Conservation (phyloP, 2,113 vertebrate species). For the Struthio camelus region DNA sequence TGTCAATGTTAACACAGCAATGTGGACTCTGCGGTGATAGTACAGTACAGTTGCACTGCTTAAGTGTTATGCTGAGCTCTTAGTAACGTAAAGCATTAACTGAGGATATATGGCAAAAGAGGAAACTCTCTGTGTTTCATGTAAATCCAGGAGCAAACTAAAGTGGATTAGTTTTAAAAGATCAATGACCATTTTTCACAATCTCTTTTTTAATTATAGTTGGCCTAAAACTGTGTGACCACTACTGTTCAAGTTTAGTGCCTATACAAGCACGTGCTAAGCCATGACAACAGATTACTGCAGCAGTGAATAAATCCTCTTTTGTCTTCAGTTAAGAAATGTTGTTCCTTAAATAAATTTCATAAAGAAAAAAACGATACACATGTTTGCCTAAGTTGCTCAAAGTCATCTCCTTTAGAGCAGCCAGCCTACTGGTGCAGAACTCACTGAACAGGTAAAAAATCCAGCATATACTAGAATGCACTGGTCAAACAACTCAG, state of each 20-base stretch:
- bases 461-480: neutral
- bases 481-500: neutral
- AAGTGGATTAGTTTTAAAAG: neutral
- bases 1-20: neutral
- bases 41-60: neutral
- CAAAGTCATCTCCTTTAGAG: neutral
- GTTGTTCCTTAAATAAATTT: neutral
- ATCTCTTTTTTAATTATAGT: neutral
- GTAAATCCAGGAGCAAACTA: neutral
- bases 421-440: neutral
- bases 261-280: neutral
- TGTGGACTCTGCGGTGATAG: neutral
- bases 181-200: rapidly evolving
- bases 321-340: neutral
- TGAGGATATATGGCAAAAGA: neutral
- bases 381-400: too few species aligned
- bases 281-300: neutral
- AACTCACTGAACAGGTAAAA: neutral
- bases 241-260: neutral
- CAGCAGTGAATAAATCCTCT: neutral
- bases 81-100: neutral
- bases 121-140: neutral
- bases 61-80: neutral
- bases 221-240: neutral
- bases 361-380: too few species aligned